Evolutionary conservation across 2,888 invertebrate genomes (phyloP), one percentile per base, ranked within the genome.

Genomic region (Anodontia alba): DNA sequence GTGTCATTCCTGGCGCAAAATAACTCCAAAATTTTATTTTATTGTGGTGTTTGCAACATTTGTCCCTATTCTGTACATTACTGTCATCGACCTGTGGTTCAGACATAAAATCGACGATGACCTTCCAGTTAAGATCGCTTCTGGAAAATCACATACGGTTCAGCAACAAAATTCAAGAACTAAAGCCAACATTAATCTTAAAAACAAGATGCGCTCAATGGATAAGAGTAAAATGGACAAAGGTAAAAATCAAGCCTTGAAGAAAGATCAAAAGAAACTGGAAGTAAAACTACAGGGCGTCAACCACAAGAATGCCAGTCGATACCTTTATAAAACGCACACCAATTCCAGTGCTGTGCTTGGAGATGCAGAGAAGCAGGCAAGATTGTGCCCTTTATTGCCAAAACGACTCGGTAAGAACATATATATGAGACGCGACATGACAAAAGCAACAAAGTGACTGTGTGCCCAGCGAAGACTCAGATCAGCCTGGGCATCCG

Each of bases 321-420:
- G 62, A 62, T 62, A 33, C 33, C 5, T 62, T 20, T 17, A 33
- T 17, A 62, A 62, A 17, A 62, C 62, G 1, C 62, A 62, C 20
- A 31, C 33, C 12, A 62, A 62, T 33, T 62, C 62, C 3, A 62
- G 62, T 33, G 62, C 62, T 62, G 33, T 62, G 10, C 33, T 62
- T 1, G 62, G 62, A 33, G 33, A 8, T 5, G 29, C 26, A 8
- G 62, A 62, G 17, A 31, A 33, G 33, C 31, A 62, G 31, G 26
- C 29, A 33, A 7, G 62, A 33, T 23, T 62, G 33, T 62, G 62
- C 17, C 33, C 62, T 1, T 33, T 62, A 17, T 23, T 33, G 23
- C 62, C 62, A 17, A 62, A 62, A 33, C 31, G 33, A 17, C 62
- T 62, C 5, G 62, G 62, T 62, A 62, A 62, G 62, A n/a, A 29